phyloP scores from a whole-genome alignment of 1,140 invertebrate species.

The Eriosoma lanigerum region DNA sequence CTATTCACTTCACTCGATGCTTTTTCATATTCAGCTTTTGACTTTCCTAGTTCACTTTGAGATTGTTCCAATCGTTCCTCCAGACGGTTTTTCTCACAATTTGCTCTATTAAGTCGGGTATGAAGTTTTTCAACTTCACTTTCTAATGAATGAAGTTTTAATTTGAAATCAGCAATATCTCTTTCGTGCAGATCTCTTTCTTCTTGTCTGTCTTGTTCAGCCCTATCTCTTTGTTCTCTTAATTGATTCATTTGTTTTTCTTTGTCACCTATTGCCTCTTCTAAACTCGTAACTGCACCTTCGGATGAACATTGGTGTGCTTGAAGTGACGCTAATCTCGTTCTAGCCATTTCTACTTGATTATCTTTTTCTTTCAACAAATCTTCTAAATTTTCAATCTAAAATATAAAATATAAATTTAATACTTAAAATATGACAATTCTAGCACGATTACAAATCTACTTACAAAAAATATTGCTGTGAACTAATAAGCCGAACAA shows the following conservation, averaged over 20 bases:
- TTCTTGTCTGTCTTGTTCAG: conserved; percentile 95
- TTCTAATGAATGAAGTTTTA: conserved; percentile 87
- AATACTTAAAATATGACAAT: not conserved
- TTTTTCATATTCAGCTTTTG: conserved; percentile 89
- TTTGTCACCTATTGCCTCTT: conserved; percentile 95
- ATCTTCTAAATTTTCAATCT: conserved; percentile 97
- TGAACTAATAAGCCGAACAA: conserved; percentile 17
- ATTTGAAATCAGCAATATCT: conserved; percentile 92
- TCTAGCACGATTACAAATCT: not conserved
- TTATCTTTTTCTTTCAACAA: conserved; percentile 96
- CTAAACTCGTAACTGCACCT: conserved; percentile 85
- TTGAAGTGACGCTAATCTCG: conserved; percentile 85
- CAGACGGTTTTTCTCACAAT: conserved; percentile 84
- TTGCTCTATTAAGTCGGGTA: conserved; percentile 78
- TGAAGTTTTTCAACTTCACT: conserved; percentile 73
- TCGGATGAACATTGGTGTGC: conserved; percentile 89
- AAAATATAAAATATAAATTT: not conserved
- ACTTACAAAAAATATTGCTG: not conserved
- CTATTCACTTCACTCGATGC: conserved; percentile 84
- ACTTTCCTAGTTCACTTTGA: conserved; percentile 89
- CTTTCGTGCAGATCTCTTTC: conserved; percentile 91
- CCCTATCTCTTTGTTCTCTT: conserved; percentile 86
- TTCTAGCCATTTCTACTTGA: conserved; percentile 92
- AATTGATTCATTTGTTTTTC: conserved; percentile 94
- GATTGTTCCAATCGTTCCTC: conserved; percentile 89